Percentiles rank a stretch among this genome's conserved stretches.
Evolutionary conservation across 2,113 vertebrate genomes (phyloP).

Genomic region (Chionodraco myersi): DNA sequence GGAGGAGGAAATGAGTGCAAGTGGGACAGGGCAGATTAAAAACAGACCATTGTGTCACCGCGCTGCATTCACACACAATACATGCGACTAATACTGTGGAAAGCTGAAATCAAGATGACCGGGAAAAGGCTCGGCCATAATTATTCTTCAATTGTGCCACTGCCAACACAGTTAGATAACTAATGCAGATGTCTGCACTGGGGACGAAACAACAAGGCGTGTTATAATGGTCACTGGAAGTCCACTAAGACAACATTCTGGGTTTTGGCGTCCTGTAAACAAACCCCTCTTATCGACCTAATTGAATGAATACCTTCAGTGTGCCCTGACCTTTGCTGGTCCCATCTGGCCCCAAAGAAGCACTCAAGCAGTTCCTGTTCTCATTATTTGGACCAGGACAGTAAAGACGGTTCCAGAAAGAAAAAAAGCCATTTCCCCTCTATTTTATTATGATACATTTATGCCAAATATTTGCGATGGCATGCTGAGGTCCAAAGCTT

Average conservation of each 20-base stretch:
- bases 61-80: background rate
- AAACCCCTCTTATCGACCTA: slow-evolving; percentile 18
- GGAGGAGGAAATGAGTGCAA: slow-evolving; percentile 29
- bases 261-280: slow-evolving; percentile 25
- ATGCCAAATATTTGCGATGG: background rate
- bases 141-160: no score
- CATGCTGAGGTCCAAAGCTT: background rate
- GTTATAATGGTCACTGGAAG: no score
- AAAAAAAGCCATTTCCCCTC: background rate
- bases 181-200: background rate
- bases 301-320: slow-evolving; percentile 36
- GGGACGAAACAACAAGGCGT: background rate
- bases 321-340: background rate
- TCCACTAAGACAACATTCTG: background rate
- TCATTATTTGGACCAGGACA: background rate
- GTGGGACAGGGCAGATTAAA: slow-evolving; percentile 41
- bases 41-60: slow-evolving; percentile 22
- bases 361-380: background rate
- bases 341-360: slow-evolving; percentile 32
- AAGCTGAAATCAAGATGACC: background rate
- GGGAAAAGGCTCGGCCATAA: background rate
- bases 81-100: background rate
- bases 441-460: no score
- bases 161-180: no score
- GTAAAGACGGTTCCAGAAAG: no score